Conservation (phyloP, 1,140 invertebrate species). For the Macrostomum lignano region DNA sequence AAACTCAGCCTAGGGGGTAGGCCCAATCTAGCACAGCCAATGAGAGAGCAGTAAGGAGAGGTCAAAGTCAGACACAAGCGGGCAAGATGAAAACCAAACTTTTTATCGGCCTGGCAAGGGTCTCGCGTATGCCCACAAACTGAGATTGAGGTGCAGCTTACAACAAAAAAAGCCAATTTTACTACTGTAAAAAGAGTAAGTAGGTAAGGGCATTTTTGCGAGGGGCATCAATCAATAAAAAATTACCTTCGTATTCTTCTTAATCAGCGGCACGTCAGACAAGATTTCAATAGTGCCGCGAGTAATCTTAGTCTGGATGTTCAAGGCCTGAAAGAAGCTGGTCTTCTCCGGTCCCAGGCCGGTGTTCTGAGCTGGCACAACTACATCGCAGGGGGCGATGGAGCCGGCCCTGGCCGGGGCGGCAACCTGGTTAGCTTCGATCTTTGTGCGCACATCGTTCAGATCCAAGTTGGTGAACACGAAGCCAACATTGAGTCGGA, state of each 20-base stretch:
- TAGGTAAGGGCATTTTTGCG: no score
- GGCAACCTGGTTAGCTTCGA: slow-evolving; percentile 48
- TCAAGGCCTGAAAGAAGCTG: slow-evolving; percentile 97
- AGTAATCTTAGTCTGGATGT: slow-evolving; percentile 96
- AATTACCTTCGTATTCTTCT: slow-evolving; percentile 82
- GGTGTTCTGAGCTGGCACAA: slow-evolving; percentile 91
- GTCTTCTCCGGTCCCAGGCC: slow-evolving; percentile 95
- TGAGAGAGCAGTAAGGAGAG: no score
- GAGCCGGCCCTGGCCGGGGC: slow-evolving; percentile 85
- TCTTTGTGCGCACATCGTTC: slow-evolving; percentile 61
- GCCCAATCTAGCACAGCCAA: no score
- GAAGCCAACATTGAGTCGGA: slow-evolving; percentile 89
- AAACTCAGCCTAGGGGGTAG: no score
- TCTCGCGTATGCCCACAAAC: no score
- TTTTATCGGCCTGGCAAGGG: no score
- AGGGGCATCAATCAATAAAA: no score
- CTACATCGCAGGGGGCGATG: slow-evolving; percentile 71
- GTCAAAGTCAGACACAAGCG: no score
- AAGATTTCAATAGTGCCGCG: slow-evolving; percentile 99
- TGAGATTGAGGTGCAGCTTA: no score
- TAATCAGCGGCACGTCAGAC: slow-evolving; percentile 73
- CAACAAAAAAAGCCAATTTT: no score
- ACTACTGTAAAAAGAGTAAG: no score
- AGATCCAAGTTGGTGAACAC: slow-evolving; percentile 89
- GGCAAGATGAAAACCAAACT: no score